Base-by-base conservation (phyloP, 37 sponge, comb jelly and placozoan species). In the Halisarca cf. caerulea region DNA sequence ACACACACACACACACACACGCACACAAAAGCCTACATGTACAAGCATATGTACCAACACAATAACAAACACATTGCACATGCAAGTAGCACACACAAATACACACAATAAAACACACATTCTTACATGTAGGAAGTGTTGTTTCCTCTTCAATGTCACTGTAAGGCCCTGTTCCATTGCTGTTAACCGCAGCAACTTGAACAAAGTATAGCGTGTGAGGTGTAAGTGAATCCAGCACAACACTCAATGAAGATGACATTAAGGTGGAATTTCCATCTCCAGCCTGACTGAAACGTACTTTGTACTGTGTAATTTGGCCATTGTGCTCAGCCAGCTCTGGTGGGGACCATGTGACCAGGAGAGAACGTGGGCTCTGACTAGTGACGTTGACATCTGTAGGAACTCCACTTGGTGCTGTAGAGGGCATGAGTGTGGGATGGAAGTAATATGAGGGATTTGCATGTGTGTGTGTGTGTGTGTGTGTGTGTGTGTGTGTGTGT, bases 161-260 rank as follows among this genome's bases (percentile, higher is more conserved):
- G 25, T 40, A 74, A 36, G 77, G 77, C 21, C 77, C 77, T 42
- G 77, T 74, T 4, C 77, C 77, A 41, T 74, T 74, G 77, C 42
- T 74, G 44, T 40, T 74, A 11, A n/a, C 45, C 1, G 77, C 77
- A 36, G 77, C 77, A 42, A 74, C 77, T 40, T 74, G 42, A 40
- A 40, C 25, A 24, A 21, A 4, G 44, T 38, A 74, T 7, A 44
- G 17, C n/a, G 77, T 74, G 6, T 24, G 15, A 41, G 39, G 42
- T 44, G 38, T 40, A 20, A 74, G 77, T n/a, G 18, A 21, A 11
- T 9, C 20, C 11, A 74, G 77, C 2, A 74, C 77, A 43, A 62
- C 25, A 28, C 30, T 30, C 30, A 30, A n/a, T 6, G 18, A 8
- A 62, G 64, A 30, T 20, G n/a, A 5, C 5, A 15, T 20, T 23